Conservation (phyloP, 2,113 vertebrate genomes). For the Galemys pyrenaicus region DNA sequence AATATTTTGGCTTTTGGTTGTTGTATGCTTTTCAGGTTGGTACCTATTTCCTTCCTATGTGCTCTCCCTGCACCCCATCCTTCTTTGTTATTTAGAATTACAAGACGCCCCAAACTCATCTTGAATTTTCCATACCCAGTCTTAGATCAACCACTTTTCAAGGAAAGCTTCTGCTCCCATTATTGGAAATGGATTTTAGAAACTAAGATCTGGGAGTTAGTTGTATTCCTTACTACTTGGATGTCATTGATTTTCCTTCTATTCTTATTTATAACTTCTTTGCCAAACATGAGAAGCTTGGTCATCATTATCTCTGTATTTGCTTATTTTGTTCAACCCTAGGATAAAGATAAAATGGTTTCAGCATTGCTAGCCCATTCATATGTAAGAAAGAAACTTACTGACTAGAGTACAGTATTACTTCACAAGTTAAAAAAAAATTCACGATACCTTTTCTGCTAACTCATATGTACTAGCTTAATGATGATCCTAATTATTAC, state of each 20-base stretch:
- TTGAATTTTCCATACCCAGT: not conserved
- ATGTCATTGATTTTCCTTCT: not conserved
- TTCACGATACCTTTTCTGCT: not conserved
- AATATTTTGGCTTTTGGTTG: not conserved
- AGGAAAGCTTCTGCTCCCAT: not conserved
- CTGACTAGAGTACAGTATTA: not conserved
- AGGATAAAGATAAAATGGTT: not conserved
- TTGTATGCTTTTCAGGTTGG: not conserved
- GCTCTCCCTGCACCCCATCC: not conserved
- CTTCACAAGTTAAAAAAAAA: not conserved
- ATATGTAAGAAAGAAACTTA: conserved; percentile 19
- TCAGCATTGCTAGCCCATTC: not conserved
- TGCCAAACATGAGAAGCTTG: not conserved
- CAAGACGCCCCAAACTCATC: not conserved
- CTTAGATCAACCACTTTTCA: not conserved
- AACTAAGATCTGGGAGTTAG: not conserved
- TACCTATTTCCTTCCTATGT: not conserved
- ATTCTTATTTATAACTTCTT: not conserved
- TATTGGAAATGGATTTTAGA: not conserved
- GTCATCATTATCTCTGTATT: not conserved
- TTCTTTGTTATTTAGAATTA: not conserved
- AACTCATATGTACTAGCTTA: not conserved
- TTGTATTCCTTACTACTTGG: not conserved
- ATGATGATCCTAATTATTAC: not conserved
- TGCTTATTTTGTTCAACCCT: conserved; percentile 7